Base-by-base conservation (phyloP, 2,797 vertebrate genomes). In the Molossus alvarezi region DNA sequence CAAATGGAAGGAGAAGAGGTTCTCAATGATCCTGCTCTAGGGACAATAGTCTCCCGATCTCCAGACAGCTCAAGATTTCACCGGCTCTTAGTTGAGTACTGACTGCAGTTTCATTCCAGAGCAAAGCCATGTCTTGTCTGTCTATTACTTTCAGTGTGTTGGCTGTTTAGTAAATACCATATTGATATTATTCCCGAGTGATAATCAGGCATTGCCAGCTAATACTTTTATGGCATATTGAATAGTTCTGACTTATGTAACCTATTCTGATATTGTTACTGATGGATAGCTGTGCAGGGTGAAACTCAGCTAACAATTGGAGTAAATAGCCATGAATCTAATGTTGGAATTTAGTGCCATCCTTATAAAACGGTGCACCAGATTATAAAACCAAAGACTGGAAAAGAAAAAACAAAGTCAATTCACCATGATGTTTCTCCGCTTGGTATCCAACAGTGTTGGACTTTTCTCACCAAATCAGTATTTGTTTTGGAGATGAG, bases 401-500 rank as follows among this genome's bases (percentile, higher is more conserved):
- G 76, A 83, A 95, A 45, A 45, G 6, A 5, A 45, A 45, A 5
- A 93, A 80, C 10, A 85, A 88, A 15, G 2, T 45, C 37, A 88
- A 65, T 57, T 83, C 75, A 29, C 37, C 11, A 86, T 27, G 27
- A 87, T 86, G 90, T 72, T 95, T 88, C 45, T 62, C 13, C 77
- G 18, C 6, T 72, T 10, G 1, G 0, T 65, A 60, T 86, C 8
- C 51, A 86, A 48, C 82, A 92, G 60, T 62, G 21, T 86, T 41
- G 41, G 5, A 33, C 69, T 91, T 87, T 79, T 9, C 15, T 55
- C 9, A 53, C 9, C 27, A 86, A 96, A 88, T 81, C 55, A 87
- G 84, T 29, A 64, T 84, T 92, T 90, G 89, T 73, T 95, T 88
- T 97, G 58, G 41, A 95, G 91, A 80, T 75, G 76, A 21, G 13